Percentiles rank a stretch among this genome's conserved stretches.
These are phyloP conservation scores for Fabriciana adippe DNA, from an alignment of 2,888 invertebrate species.

Conservation along the genomic window DNA sequence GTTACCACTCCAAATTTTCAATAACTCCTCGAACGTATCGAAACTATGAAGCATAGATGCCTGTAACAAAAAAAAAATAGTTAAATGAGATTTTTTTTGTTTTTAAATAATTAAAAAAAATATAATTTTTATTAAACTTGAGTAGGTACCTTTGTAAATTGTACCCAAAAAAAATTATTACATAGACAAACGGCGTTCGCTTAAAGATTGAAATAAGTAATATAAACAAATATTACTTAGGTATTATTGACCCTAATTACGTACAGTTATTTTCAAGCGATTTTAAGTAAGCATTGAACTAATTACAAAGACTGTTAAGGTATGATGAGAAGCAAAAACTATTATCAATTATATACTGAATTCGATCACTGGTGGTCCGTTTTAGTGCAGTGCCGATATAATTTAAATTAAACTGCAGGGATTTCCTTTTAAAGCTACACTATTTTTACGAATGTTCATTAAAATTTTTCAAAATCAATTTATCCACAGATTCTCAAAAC, in stretches of 20 bases:
- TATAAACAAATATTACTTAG: too few species aligned
- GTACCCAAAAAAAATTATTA: too few species aligned
- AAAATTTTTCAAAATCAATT: slow-evolving; percentile 22
- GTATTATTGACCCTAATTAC: too few species aligned
- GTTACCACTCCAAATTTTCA: slow-evolving; percentile 52
- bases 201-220: too few species aligned
- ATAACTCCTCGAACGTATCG: slow-evolving; percentile 54
- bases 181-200: too few species aligned
- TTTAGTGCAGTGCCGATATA: slow-evolving; percentile 3
- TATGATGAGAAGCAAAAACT: slow-evolving; percentile 3
- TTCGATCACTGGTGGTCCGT: background rate
- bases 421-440: background rate
- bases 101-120: too few species aligned
- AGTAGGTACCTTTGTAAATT: too few species aligned
- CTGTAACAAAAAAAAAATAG: slow-evolving; percentile 60
- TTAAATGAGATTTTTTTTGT: background rate
- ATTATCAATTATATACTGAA: slow-evolving; percentile 5
- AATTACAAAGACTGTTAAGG: background rate
- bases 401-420: slow-evolving; percentile 17
- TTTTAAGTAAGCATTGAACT: background rate
- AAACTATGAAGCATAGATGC: slow-evolving; percentile 59
- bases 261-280: background rate
- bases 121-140: too few species aligned
- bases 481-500: slow-evolving; percentile 33
- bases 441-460: slow-evolving; percentile 19